Conservation (phyloP, 2,113 vertebrate species). For the Seriola quinqueradiata region DNA sequence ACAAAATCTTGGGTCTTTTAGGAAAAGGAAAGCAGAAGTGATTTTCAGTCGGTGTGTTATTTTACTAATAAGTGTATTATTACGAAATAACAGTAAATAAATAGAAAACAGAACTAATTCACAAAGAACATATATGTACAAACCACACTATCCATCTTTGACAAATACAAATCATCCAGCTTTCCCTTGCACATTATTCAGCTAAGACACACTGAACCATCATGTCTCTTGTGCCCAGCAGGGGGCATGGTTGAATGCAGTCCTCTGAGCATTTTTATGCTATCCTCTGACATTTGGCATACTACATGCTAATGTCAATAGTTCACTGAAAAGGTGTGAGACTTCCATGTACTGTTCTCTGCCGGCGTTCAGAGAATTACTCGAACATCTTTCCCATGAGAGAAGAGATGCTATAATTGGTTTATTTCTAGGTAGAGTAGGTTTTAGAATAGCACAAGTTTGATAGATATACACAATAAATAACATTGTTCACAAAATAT, state of each 20-base stretch:
- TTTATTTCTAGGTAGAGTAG: neutral
- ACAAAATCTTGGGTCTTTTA: neutral
- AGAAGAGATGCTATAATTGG: neutral
- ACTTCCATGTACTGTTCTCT: neutral
- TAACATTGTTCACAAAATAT: neutral
- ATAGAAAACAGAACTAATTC: neutral
- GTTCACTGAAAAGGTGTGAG: neutral
- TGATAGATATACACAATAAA: constrained; percentile 13
- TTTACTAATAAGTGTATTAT: neutral
- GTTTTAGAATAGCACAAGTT: neutral
- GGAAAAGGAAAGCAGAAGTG: neutral
- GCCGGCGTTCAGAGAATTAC: neutral
- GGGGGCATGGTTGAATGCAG: constrained; percentile 60
- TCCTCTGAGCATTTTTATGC: neutral
- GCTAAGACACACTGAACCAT: neutral
- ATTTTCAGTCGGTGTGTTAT: neutral
- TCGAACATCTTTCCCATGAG: neutral
- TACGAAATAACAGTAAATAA: neutral
- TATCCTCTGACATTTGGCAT: neutral
- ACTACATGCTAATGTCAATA: neutral
- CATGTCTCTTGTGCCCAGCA: constrained; percentile 48
- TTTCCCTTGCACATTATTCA: neutral
- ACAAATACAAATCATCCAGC: neutral
- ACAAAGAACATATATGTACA: neutral
- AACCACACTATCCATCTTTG: neutral